Evolutionary conservation across 2,797 vertebrate species (phyloP).

Genomic region (Babyrousa celebensis): DNA sequence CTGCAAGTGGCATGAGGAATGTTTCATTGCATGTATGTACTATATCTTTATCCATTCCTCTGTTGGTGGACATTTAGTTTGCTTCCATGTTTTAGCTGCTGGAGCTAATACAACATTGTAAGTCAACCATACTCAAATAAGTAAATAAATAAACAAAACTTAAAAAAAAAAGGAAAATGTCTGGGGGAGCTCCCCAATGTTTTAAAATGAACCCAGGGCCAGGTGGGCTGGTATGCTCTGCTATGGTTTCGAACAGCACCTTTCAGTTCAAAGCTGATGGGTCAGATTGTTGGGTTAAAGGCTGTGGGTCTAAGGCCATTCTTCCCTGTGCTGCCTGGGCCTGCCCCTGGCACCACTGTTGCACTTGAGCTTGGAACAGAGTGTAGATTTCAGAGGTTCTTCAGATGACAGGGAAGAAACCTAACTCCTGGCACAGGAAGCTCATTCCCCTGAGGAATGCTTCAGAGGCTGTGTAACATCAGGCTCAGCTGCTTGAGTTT

Average conservation of each 20-base stretch:
- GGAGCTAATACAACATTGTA: too few relatives aligned
- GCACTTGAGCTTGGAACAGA: background rate
- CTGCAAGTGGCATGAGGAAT: too few relatives aligned
- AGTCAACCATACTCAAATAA: too few relatives aligned
- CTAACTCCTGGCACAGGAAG: background rate
- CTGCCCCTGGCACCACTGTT: fast-evolving
- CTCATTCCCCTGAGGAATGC: background rate
- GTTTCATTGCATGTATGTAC: too few relatives aligned
- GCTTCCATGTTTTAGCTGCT: too few relatives aligned
- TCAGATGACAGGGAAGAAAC: background rate
- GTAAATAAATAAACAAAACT: too few relatives aligned
- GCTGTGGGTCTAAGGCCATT: background rate
- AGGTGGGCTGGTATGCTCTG: background rate
- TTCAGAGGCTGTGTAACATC: background rate
- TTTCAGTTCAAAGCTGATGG: background rate
- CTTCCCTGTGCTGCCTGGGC: background rate
- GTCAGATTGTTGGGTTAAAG: background rate
- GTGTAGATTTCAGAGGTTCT: background rate
- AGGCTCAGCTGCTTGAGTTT: background rate
- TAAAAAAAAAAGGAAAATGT: background rate
- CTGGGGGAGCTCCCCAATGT: background rate
- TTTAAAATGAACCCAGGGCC: background rate
- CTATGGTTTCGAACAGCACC: background rate
- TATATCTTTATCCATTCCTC: too few relatives aligned
- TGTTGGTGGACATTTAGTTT: too few relatives aligned